phyloP scores from a whole-genome alignment of 2,888 invertebrate genomes.

The Hoplodrina ambigua region DNA sequence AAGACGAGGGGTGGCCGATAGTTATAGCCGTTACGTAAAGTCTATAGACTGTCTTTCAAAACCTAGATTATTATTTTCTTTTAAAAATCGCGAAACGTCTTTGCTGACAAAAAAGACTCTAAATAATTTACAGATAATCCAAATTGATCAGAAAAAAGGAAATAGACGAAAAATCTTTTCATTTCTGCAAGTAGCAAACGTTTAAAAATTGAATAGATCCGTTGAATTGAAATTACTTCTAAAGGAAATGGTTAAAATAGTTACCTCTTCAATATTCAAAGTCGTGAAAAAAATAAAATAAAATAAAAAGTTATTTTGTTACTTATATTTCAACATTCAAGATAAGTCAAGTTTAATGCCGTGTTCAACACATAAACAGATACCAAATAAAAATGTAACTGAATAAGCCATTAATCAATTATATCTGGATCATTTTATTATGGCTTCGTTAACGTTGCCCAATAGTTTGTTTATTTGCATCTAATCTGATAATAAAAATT shows the following conservation, averaged over 20 bases:
- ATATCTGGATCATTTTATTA: conserved; percentile 76
- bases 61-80: background rate
- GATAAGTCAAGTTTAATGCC: conserved; percentile 16
- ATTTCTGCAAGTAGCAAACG: background rate
- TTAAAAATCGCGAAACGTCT: background rate
- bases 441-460: conserved; percentile 70
- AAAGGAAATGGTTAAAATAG: conserved; percentile 18
- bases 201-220: conserved; percentile 28
- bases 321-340: conserved; percentile 5
- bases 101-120: background rate
- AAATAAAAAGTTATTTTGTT: conserved; percentile 8
- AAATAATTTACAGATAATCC: background rate
- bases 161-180: background rate
- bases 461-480: conserved; percentile 69
- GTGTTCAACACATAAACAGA: conserved; percentile 65
- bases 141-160: background rate
- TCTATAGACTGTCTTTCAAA: conserved; percentile 3
- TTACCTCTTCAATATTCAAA: conserved; percentile 2
- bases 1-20: conserved; percentile 67
- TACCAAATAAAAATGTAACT: conserved; percentile 61
- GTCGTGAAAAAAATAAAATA: background rate
- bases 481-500: conserved; percentile 66
- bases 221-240: conserved; percentile 12
- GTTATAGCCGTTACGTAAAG: conserved; percentile 47
- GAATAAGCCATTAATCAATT: conserved; percentile 72